A percentile compares a stretch with the other conserved stretches of the same genome.
phyloP scores from a whole-genome alignment of 2,113 vertebrate species.

The Sardina pilchardus region DNA sequence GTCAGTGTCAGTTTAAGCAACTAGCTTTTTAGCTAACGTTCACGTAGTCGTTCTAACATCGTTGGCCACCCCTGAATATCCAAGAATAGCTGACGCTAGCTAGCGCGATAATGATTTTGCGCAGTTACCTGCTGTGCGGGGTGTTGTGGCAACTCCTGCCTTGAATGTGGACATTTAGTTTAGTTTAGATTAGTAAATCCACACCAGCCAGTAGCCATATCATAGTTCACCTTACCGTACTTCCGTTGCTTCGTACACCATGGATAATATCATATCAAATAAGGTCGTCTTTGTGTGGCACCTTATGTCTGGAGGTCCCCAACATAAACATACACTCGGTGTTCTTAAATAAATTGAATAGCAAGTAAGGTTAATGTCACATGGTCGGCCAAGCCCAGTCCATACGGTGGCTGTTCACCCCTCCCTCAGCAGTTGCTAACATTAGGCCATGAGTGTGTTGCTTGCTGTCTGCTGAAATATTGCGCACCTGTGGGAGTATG shows the following conservation, averaged over 20 bases:
- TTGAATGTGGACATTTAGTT: background rate
- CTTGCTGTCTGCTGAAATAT: background rate
- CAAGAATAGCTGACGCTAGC: background rate
- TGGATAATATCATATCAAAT: background rate
- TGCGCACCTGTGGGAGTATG: background rate
- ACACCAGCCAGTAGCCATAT: background rate
- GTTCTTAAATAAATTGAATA: background rate
- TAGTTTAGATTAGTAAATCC: background rate
- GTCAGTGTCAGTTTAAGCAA: background rate
- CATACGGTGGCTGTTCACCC: too few species aligned
- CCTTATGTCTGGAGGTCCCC: background rate
- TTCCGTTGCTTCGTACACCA: background rate
- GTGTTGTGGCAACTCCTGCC: background rate
- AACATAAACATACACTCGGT: too few species aligned
- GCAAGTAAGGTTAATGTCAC: background rate
- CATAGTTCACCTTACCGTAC: background rate
- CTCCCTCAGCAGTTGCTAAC: too few species aligned
- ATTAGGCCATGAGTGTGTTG: background rate
- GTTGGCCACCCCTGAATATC: background rate
- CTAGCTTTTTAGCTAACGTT: background rate
- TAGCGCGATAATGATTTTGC: constrained; percentile 10
- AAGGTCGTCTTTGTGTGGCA: background rate
- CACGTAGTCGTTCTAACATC: background rate
- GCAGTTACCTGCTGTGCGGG: constrained; percentile 31
- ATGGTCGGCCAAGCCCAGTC: background rate